Conservation (phyloP, 2,113 vertebrate genomes). For the Pituophis catenifer region DNA sequence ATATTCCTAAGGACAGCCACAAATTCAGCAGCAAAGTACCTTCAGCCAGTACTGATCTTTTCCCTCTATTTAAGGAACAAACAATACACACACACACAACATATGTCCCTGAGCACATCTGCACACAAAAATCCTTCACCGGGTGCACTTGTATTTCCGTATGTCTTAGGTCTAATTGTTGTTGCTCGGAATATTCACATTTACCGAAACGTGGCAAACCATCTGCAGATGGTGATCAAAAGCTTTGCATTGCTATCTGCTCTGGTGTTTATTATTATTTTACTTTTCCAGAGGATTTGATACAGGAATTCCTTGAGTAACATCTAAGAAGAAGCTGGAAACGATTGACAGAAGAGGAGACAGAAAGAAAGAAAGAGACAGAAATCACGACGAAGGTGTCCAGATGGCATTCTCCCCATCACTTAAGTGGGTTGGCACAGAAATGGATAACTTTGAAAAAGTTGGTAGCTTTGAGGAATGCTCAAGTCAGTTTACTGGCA, state of each 20-base stretch:
- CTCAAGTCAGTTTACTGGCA: neutral
- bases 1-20: neutral
- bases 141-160: neutral
- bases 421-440: neutral
- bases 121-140: neutral
- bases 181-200: neutral
- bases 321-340: neutral
- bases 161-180: neutral
- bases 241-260: neutral
- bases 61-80: neutral
- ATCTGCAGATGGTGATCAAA: neutral
- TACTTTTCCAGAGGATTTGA: too few species aligned
- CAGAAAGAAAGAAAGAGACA: neutral
- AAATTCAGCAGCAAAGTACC: neutral
- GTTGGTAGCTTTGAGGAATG: neutral
- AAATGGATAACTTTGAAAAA: neutral
- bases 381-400: neutral
- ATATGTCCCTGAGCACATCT: neutral
- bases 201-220: neutral
- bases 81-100: neutral
- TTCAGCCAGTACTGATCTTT: neutral
- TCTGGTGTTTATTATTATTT: neutral
- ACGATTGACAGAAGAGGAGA: neutral
- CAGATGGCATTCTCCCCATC: neutral
- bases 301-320: neutral